phyloP scores from a whole-genome alignment of 2,888 invertebrate species.

The Sepioteuthis lessoniana region DNA sequence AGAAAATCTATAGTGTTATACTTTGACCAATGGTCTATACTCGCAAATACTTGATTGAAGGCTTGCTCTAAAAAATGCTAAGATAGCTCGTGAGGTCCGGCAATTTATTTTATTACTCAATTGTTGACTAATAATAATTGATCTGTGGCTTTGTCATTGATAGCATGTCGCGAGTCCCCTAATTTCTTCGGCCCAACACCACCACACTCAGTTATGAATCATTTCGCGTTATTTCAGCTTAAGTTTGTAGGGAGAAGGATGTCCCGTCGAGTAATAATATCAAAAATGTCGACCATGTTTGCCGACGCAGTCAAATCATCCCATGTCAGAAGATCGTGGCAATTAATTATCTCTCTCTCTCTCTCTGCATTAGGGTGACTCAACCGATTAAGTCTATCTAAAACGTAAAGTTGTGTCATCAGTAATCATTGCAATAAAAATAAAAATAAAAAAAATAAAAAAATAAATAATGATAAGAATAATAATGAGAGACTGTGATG shows the following conservation, averaged over 20 bases:
- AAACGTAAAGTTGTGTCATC: no score
- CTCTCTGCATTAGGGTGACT: background rate
- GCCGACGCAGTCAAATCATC: background rate
- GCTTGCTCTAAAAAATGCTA: background rate
- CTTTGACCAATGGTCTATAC: no score
- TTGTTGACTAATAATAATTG: constrained; percentile 33
- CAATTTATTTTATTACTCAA: background rate
- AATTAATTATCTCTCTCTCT: background rate
- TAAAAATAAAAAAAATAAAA: no score
- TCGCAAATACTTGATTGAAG: no score
- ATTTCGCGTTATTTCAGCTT: background rate
- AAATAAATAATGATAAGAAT: no score
- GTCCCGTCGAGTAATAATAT: background rate
- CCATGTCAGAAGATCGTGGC: background rate
- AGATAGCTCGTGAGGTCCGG: background rate
- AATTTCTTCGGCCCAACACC: background rate
- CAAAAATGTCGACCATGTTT: background rate
- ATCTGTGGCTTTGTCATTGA: background rate
- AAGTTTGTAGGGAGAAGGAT: background rate
- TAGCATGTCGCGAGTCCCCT: background rate
- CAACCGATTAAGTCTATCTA: no score
- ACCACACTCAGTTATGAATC: background rate
- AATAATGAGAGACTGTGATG: no score
- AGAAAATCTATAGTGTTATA: no score
- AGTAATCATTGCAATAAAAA: no score